phyloP scores from a whole-genome alignment of 2,113 vertebrate genomes.

The Chaenocephalus aceratus region DNA sequence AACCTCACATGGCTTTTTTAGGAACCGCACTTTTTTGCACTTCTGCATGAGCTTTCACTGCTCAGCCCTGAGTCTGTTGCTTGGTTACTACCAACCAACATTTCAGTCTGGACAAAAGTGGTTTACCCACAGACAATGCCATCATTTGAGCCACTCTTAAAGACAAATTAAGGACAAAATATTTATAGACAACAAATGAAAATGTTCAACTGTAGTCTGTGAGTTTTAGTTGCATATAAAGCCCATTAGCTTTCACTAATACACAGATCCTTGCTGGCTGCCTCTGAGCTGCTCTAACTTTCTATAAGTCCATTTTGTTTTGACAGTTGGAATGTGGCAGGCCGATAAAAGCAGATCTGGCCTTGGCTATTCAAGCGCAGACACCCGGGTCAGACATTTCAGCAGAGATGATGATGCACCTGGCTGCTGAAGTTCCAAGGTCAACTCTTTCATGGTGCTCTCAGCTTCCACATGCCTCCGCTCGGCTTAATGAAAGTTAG shows the following conservation, averaged over 20 bases:
- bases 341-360: slow-evolving; percentile 11
- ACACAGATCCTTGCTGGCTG: neutral
- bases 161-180: too few species aligned
- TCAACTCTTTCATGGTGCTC: slow-evolving; percentile 3
- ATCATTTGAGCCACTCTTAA: too few species aligned
- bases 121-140: too few species aligned
- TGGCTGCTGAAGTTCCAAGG: slow-evolving; percentile 10
- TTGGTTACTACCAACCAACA: too few species aligned
- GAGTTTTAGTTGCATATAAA: too few species aligned
- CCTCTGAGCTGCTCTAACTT: neutral
- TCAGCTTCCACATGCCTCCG: neutral
- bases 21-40: too few species aligned
- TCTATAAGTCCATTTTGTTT: slow-evolving; percentile 3
- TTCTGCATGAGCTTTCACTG: too few species aligned
- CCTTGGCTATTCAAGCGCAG: slow-evolving; percentile 9
- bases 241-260: neutral
- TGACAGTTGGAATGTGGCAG: slow-evolving; percentile 11
- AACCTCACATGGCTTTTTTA: too few species aligned
- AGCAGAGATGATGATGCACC: slow-evolving; percentile 10
- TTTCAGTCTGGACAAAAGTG: too few species aligned
- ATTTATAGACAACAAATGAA: too few species aligned
- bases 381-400: slow-evolving; percentile 16
- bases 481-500: neutral
- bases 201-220: too few species aligned
- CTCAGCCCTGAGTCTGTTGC: too few species aligned